Conservation (phyloP, 1,140 invertebrate genomes). For the Potamilus streckersoni region DNA sequence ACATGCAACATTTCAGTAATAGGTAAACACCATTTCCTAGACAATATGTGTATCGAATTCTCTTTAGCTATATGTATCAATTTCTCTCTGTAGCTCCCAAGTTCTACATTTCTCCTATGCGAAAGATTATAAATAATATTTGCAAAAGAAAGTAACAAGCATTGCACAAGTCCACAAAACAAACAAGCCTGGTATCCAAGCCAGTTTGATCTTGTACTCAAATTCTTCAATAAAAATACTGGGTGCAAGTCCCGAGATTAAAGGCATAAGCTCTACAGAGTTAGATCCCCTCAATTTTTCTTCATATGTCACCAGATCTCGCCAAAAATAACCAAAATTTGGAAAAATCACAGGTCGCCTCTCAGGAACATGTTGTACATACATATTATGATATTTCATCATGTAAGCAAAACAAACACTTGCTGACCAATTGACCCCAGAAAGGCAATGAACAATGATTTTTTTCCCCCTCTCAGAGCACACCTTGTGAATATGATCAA, state of each 20-base stretch:
- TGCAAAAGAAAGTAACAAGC: conserved; percentile 27
- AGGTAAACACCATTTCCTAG: too few species aligned
- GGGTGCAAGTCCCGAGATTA: conserved; percentile 43
- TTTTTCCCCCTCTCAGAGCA: conserved; percentile 69
- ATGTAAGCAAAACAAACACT: conserved; percentile 87
- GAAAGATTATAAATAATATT: conserved; percentile 2
- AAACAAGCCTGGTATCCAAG: conserved; percentile 35
- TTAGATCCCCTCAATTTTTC: conserved; percentile 70
- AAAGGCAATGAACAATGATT: conserved; percentile 87
- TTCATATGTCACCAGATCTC: conserved; percentile 83
- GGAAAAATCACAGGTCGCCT: conserved; percentile 83
- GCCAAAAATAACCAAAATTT: conserved; percentile 88
- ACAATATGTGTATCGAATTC: too few species aligned
- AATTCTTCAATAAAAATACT: conserved; percentile 43
- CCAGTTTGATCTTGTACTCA: conserved; percentile 25
- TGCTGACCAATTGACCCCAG: conserved; percentile 87
- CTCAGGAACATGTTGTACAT: conserved; percentile 77
- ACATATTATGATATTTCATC: conserved; percentile 83
- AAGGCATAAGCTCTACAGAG: conserved; percentile 48
- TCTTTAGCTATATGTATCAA: too few species aligned
- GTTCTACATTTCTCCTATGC: too few species aligned
- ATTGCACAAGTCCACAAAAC: conserved; percentile 26
- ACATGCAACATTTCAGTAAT: too few species aligned
- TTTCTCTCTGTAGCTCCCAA: too few species aligned
- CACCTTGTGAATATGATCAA: conserved; percentile 44